Base-by-base conservation (phyloP, 2,797 vertebrate genomes). In the Coluber constrictor region DNA sequence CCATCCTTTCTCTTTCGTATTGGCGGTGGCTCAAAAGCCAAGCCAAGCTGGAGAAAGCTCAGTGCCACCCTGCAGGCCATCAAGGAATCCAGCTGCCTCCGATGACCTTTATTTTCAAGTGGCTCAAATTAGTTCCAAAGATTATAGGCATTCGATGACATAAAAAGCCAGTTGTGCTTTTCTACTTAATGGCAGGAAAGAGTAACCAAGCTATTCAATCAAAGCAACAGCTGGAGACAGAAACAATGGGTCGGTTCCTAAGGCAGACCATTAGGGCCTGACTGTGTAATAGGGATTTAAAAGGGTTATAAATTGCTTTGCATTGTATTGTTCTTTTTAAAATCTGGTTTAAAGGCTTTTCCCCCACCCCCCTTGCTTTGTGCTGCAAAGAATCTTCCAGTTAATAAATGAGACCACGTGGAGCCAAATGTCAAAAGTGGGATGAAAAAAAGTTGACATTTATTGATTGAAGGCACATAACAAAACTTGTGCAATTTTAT, bases 81-180 rank as follows among this genome's bases (percentile, higher is more conserved):
- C n/a, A 27, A 91, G 90, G 74, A 90, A 91, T 93, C 86, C 60
- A 55, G 60, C 92, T 25, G 54, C 93, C 70, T 93, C 93, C 60
- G n/a, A n/a, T 93, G 93, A 93, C 90, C 93, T 94, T 92, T 93
- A 70, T 90, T 91, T 94, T 89, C 90, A 87, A 90, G 92, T 94
- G 93, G 92, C 66, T 89, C 92, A 90, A 87, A 94, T 94, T 91
- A 91, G 92, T 93, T 90, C 92, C 55, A 89, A 93, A 91, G 90
- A 91, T 91, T 93, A 93, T 89, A 93, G 93, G 51, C 87, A 93
- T 89, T 60, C 3, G 29, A 87, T 91, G 90, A 74, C 55, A 56
- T 91, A 89, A 94, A 91, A 91, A 83, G 87, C 37, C 66, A 93
- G 92, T 91, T 91, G 90, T 89, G 74, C 87, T 74, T 92, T 60